Percentiles rank a stretch among this genome's conserved stretches.
phyloP scores from a whole-genome alignment of 2,113 vertebrate genomes.

The Chunga burmeisteri region DNA sequence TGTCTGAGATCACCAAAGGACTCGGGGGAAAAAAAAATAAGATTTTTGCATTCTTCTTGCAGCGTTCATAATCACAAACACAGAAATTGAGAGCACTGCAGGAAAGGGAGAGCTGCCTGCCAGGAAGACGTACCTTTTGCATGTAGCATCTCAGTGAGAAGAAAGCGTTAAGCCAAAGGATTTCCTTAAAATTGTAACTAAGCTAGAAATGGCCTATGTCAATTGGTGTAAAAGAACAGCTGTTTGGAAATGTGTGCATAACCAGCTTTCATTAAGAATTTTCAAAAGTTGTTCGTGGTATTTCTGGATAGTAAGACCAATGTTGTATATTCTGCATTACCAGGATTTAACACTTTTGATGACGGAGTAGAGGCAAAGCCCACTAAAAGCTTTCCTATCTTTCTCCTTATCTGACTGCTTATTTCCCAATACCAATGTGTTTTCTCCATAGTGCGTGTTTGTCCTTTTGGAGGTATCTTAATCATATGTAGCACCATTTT shows the following conservation, averaged over 20 bases:
- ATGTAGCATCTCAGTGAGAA: background rate
- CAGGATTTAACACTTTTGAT: background rate
- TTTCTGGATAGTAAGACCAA: background rate
- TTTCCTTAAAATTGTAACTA: background rate
- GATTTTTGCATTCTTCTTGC: background rate
- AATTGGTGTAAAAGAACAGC: background rate
- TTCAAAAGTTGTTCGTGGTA: background rate
- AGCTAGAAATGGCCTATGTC: background rate
- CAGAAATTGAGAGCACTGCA: fast-evolving
- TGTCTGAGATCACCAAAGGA: background rate
- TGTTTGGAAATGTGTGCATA: background rate
- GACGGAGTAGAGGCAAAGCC: background rate
- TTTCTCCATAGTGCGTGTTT: background rate
- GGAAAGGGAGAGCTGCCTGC: background rate
- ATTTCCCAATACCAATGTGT: background rate
- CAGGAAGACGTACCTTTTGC: background rate
- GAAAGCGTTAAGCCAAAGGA: background rate
- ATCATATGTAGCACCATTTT: background rate
- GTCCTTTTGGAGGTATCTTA: background rate
- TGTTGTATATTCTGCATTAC: background rate
- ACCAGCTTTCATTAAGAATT: background rate
- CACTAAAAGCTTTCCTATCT: background rate
- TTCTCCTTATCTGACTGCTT: background rate
- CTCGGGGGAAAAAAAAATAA: background rate
- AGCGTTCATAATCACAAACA: background rate